Base-by-base conservation (phyloP, 2,888 invertebrate genomes). In the Morpho helenor region DNA sequence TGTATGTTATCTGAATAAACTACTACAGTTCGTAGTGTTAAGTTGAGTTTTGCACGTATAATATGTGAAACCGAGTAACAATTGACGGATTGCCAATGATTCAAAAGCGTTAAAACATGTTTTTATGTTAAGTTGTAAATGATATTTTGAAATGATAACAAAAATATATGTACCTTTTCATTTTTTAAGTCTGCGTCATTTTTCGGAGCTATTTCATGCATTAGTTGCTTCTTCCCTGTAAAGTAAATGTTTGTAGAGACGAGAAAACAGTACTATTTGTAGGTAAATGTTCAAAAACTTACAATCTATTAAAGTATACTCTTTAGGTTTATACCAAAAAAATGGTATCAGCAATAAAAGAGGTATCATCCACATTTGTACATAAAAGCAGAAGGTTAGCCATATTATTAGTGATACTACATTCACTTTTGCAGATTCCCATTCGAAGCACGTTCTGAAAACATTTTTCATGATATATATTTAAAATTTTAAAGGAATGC, bases 351-450 rank as follows among this genome's bases (percentile, higher is more conserved):
- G 87, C 9, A 97, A 90, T 2, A 94, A 91, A 0, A 95, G 84
- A 0, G 99, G 99, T 54, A 98, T 80, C 94, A 99, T 98, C 93
- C 96, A 99, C 45, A 97, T 94, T 85, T 97, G 96, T 79, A 98
- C 98, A 84, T 95, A 97, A 83, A 96, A 97, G 70, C 97, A 97
- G 53, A 96, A 93, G 5, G 96, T 75, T 62, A 98, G 89, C 93
- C 97, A 99, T 9, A 94, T 80, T 3, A 94, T 84, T 64, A 99
- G 92, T 0, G 98, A 96, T 59, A 95, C 88, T 59, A 95, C 84
- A 75, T 97, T 98, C 68, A 96, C 92, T 56, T 94, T 85, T 59
- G 94, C 95, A 5, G 96, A 97, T 76, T 99, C 98, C 99, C 99
- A 99, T 85, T 98, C 96, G 75, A 98, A 97, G 78, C 97, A 97